A percentile compares a stretch with the other conserved stretches of the same genome.
These are phyloP conservation scores for Campoletis raptor DNA, from an alignment of 2,888 invertebrate species.

Conservation along the genomic window DNA sequence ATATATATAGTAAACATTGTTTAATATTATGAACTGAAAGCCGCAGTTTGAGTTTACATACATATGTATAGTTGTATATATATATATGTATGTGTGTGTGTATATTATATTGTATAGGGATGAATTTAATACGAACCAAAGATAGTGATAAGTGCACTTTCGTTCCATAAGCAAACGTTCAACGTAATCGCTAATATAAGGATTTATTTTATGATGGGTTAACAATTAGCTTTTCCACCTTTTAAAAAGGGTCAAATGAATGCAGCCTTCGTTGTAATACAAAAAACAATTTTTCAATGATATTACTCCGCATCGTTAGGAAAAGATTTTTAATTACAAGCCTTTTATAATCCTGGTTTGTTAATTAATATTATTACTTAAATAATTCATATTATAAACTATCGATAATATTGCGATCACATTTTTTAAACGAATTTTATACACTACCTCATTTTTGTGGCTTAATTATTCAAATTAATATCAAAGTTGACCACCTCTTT, in stretches of 20 bases:
- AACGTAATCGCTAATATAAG: background rate
- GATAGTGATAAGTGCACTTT: constrained; percentile 8
- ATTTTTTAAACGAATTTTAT: too few species aligned
- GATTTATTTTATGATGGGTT: background rate
- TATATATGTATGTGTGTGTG: too few species aligned
- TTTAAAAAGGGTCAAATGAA: background rate
- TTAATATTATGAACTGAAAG: constrained; percentile 45
- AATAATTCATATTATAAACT: background rate
- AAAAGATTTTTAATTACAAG: background rate
- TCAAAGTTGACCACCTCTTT: too few species aligned
- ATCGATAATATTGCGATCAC: too few species aligned
- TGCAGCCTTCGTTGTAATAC: background rate
- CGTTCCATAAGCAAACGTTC: background rate
- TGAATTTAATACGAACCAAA: constrained; percentile 25
- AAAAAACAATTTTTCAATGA: background rate
- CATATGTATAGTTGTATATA: background rate
- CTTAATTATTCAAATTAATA: background rate
- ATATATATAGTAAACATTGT: constrained; percentile 41
- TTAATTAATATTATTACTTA: background rate
- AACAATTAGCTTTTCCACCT: constrained; percentile 10
- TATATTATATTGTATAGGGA: background rate
- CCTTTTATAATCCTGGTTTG: background rate
- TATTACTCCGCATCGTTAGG: background rate
- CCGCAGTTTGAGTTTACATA: constrained; percentile 5
- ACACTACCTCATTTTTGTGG: too few species aligned